Evolutionary conservation across 2,888 invertebrate species (phyloP).

Genomic region (Danaus chrysippus): DNA sequence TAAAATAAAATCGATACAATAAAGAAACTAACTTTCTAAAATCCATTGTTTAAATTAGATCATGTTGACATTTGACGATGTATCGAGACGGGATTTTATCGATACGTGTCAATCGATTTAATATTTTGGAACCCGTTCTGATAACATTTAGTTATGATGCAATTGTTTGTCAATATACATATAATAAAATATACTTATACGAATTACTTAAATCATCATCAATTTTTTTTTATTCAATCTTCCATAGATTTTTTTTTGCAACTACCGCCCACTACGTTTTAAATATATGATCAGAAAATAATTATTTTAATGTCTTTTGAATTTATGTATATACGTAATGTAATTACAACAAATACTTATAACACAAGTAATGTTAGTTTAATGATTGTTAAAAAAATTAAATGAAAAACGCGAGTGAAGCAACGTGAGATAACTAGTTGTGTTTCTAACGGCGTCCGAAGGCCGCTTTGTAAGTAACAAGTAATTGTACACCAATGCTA

Average conservation of each 20-base stretch:
- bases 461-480: constrained; percentile 60
- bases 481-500: constrained; percentile 73
- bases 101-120: constrained; percentile 31
- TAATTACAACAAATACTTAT: too few species aligned
- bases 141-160: constrained; percentile 24
- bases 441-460: constrained; percentile 44
- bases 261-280: background rate
- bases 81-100: constrained; percentile 33
- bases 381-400: constrained; percentile 5
- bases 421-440: constrained; percentile 26
- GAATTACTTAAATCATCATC: background rate
- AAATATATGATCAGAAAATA: too few species aligned
- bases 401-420: constrained; percentile 10
- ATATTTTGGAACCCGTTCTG: constrained; percentile 27
- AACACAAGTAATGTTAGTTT: too few species aligned
- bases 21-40: background rate
- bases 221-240: background rate
- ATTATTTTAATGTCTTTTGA: too few species aligned
- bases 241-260: too few species aligned
- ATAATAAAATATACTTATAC: too few species aligned
- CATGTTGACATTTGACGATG: constrained; percentile 49
- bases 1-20: background rate
- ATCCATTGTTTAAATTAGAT: constrained; percentile 31
- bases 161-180: background rate
- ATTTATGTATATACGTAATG: too few species aligned